phyloP scores from a whole-genome alignment of 2,888 invertebrate genomes.

The Baronia brevicornis region DNA sequence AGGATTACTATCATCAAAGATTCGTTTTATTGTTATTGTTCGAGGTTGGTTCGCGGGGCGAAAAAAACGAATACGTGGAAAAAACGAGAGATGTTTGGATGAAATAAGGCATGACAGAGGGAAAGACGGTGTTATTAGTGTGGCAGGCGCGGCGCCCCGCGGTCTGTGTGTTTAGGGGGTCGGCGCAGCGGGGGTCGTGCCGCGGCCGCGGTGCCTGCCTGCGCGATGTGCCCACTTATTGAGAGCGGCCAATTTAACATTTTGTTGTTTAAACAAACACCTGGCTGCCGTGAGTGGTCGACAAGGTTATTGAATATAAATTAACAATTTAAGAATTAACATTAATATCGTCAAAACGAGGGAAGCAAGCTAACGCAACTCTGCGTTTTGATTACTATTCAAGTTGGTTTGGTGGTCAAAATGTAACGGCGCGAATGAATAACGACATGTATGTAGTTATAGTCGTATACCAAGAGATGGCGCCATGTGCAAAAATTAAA shows the following conservation, averaged over 20 bases:
- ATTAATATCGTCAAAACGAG: constrained; percentile 20
- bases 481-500: constrained; percentile 21
- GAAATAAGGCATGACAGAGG: constrained; percentile 69
- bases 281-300: constrained; percentile 32
- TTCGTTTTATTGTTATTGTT: constrained; percentile 69
- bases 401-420: constrained; percentile 1
- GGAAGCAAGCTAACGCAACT: constrained; percentile 4
- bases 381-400: neutral
- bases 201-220: constrained; percentile 21
- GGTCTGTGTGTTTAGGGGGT: constrained; percentile 70
- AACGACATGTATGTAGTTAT: constrained; percentile 11
- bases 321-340: constrained; percentile 25
- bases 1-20: constrained; percentile 72
- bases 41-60: constrained; percentile 40
- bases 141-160: constrained; percentile 51
- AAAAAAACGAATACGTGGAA: constrained; percentile 57
- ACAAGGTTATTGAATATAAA: constrained; percentile 49
- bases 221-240: constrained; percentile 51
- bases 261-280: constrained; percentile 65
- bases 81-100: constrained; percentile 62
- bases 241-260: constrained; percentile 65
- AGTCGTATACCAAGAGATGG: constrained; percentile 24
- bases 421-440: neutral
- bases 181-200: constrained; percentile 54
- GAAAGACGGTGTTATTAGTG: constrained; percentile 69